Conservation (phyloP, 2,113 vertebrate genomes). For the Oriolus oriolus region DNA sequence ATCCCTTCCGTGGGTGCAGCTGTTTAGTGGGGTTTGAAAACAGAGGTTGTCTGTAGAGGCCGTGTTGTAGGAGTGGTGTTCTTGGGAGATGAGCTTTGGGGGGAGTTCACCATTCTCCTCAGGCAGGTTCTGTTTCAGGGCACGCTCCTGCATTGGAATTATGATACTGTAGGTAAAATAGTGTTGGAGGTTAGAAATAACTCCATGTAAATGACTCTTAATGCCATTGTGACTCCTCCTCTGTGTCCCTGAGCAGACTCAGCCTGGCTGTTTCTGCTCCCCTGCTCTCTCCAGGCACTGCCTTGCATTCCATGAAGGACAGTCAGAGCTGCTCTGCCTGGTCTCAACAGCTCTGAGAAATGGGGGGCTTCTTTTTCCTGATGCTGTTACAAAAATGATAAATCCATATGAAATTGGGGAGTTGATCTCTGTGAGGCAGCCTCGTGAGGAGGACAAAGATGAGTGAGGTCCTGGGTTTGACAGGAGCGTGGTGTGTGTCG, state of each 20-base stretch:
- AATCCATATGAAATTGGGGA: accelerated
- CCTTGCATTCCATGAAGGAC: neutral
- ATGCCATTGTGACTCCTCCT: neutral
- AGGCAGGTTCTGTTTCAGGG: neutral
- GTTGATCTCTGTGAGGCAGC: neutral
- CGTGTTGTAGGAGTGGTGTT: accelerated
- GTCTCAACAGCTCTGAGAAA: neutral
- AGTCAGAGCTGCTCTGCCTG: neutral
- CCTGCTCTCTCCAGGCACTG: neutral
- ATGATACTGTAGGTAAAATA: neutral
- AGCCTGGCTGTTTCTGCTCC: neutral
- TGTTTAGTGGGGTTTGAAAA: neutral
- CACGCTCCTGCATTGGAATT: neutral
- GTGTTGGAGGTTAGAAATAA: neutral
- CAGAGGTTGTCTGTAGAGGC: neutral
- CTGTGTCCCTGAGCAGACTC: neutral
- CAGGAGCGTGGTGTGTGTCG: accelerated
- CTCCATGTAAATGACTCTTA: neutral
- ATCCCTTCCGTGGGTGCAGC: neutral
- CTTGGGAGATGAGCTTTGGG: neutral
- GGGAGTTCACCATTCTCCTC: accelerated
- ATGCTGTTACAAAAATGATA: neutral
- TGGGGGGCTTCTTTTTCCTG: neutral
- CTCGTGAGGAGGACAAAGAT: accelerated
- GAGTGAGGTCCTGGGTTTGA: neutral